Base-by-base conservation (phyloP, 2,797 vertebrate genomes). In the Benthosema pterotum region DNA sequence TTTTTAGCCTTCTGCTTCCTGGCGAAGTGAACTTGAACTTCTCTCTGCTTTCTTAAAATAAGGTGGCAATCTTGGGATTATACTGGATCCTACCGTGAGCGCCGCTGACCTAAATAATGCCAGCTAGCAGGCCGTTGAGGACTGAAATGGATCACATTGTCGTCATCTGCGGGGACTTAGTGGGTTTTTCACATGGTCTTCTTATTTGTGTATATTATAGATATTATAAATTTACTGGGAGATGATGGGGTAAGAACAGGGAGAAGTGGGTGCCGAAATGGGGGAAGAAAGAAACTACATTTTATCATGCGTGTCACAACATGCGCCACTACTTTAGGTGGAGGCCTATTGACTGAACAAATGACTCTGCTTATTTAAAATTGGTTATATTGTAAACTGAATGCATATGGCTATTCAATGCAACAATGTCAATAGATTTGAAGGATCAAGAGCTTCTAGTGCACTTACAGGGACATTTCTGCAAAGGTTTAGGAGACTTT, bases 1-100 rank as follows among this genome's bases (percentile, higher is more conserved):
- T 89, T 90, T 92, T 92, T 92, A 90, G 91, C 76, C 80, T 83
- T 78, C 76, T 83, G 73, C 85, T 81, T 38, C 32, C 84, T 82
- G 71, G 68, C 63, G 70, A 84, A 74, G 83, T 90, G 84, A 92
- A 91, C 90, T 89, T 91, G 88, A 93, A 93, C 90, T 91, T 86
- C 75, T 68, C 63, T 82, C 75, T 60, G 75, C 87, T 71, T 89
- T 90, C 88, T 88, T 91, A 92, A 93, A 93, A 93, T 92, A 91
- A 91, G 68, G 83, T 86, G 83, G 78, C 88, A 91, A 92, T 91
- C 88, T 89, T 88, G 85, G 90, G 89, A 93, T 91, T 92, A 91
- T 84, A 73, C 79, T 82, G 79, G 87, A 90, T 38, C 80, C 84
- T 86, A 83, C 73, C 84, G 83, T 61, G 72, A 77, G 87, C 63